Conservation (phyloP, 2,888 invertebrate species). For the Nomada flava region DNA sequence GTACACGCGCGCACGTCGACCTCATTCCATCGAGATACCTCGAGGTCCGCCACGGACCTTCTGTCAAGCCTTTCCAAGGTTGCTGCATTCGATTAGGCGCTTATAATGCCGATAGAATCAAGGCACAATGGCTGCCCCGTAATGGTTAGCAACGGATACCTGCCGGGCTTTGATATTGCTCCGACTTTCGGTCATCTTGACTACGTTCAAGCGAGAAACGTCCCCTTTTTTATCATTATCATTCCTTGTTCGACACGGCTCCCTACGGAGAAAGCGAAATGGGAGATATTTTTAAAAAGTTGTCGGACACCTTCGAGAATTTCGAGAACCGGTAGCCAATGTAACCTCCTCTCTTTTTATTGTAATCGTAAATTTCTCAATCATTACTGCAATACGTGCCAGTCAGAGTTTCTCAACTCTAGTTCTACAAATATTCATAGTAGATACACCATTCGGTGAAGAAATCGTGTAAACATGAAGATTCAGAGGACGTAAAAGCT, state of each 20-base stretch:
- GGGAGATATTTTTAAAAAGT: too few species aligned
- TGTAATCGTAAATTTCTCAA: neutral
- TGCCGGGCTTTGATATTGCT: neutral
- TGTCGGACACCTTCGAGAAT: too few species aligned
- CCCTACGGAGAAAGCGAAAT: too few species aligned
- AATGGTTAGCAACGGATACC: neutral
- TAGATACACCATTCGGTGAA: neutral
- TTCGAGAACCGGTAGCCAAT: too few species aligned
- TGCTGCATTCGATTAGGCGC: conserved; percentile 43
- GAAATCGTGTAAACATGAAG: conserved; percentile 12
- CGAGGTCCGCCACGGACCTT: conserved; percentile 40
- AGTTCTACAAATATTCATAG: too few species aligned
- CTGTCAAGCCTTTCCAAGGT: conserved; percentile 48
- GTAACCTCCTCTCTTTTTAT: too few species aligned
- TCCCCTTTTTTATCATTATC: conserved; percentile 21
- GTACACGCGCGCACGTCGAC: conserved; percentile 29
- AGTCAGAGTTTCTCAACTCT: neutral
- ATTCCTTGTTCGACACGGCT: conserved; percentile 28
- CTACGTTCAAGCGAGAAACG: neutral
- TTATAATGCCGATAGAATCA: conserved; percentile 12
- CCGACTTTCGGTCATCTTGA: neutral
- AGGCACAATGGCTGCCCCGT: neutral
- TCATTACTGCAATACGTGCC: neutral
- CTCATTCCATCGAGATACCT: conserved; percentile 40
- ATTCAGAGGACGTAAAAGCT: neutral